Evolutionary conservation across 2,113 vertebrate species (phyloP).

Genomic region (Plectropomus leopardus): DNA sequence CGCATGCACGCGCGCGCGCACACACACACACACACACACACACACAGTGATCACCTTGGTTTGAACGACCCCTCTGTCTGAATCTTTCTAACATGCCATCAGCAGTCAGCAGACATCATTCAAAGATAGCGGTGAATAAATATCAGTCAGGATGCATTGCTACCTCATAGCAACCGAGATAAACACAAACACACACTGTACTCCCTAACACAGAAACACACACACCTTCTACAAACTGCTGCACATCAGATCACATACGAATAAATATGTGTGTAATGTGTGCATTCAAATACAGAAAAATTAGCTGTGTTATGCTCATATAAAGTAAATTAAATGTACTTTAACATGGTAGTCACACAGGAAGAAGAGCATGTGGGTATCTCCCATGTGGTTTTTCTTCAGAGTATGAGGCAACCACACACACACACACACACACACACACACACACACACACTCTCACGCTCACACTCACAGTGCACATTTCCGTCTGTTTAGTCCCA

Average conservation of each 20-base stretch:
- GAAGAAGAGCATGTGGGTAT: conserved; percentile 45
- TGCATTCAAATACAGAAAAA: background rate
- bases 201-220: conserved; percentile 11
- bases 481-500: conserved; percentile 44
- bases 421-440: conserved; percentile 10
- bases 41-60: conserved; percentile 15
- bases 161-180: conserved; percentile 77
- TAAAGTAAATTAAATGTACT: background rate
- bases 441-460: too few relatives aligned
- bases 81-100: conserved; percentile 44
- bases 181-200: conserved; percentile 66
- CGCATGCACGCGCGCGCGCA: conserved; percentile 28
- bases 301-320: background rate
- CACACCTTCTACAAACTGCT: conserved; percentile 5
- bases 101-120: conserved; percentile 64
- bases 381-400: conserved; percentile 61
- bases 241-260: background rate
- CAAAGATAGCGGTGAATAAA: conserved; percentile 72
- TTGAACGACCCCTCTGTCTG: conserved; percentile 17
- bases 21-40: conserved; percentile 35
- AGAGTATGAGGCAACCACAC: background rate
- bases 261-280: too few relatives aligned
- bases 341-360: conserved; percentile 16
- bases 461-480: background rate
- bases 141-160: conserved; percentile 67